A percentile compares a stretch with the other conserved stretches of the same genome.
These are phyloP conservation scores for Cydia fagiglandana DNA, from an alignment of 1,140 invertebrate genomes.

Conservation along the genomic window DNA sequence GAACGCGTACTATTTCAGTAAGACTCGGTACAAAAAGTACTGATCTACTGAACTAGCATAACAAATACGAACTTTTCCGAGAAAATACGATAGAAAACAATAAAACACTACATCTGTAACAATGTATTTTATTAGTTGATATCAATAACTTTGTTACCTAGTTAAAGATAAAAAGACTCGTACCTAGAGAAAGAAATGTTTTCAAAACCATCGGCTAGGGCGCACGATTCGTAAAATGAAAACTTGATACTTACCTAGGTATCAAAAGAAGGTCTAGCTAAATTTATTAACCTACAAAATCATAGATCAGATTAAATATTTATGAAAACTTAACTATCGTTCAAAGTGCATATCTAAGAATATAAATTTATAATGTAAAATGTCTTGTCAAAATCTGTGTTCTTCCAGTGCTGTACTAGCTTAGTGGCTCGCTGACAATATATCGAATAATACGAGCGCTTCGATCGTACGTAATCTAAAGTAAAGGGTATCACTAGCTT, in stretches of 20 bases:
- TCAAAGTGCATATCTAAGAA: constrained; percentile 63
- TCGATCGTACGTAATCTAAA: constrained; percentile 11
- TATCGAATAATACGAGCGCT: constrained; percentile 34
- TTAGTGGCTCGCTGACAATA: constrained; percentile 71
- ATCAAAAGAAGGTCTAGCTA: neutral
- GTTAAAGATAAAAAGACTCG: no score
- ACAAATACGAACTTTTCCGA: no score
- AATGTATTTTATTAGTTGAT: neutral
- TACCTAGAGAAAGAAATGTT: neutral
- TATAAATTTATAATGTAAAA: constrained; percentile 43
- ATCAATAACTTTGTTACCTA: no score
- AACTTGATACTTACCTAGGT: no score
- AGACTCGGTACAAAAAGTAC: no score
- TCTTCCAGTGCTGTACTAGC: constrained; percentile 69
- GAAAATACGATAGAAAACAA: no score
- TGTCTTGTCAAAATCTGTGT: constrained; percentile 65
- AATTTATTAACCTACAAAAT: neutral
- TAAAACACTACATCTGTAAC: neutral
- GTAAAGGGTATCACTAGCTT: constrained; percentile 4
- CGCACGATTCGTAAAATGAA: neutral
- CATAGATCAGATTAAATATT: constrained; percentile 33
- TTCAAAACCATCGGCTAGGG: neutral
- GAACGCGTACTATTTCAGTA: no score
- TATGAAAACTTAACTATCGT: constrained; percentile 35
- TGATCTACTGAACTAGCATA: no score